Evolutionary conservation across 2,888 invertebrate genomes (phyloP).

Genomic region (Thymelicus sylvestris): DNA sequence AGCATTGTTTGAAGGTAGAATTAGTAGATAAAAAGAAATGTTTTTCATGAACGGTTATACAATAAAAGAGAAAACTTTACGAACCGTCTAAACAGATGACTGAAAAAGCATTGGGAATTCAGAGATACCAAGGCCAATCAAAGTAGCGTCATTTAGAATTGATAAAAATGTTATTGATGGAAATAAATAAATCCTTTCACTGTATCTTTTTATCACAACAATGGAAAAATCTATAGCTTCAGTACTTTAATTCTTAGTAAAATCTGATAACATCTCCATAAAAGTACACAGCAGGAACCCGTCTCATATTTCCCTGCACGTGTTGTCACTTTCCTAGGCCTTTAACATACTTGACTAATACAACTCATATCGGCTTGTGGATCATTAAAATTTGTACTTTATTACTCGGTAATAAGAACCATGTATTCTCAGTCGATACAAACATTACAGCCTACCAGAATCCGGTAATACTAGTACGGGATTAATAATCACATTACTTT

Average conservation of each 20-base stretch:
- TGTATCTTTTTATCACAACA: not conserved
- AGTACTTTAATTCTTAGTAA: not conserved
- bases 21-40: no score
- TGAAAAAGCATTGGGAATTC: no score
- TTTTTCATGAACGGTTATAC: no score
- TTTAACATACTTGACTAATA: constrained; percentile 2
- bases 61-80: no score
- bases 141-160: no score
- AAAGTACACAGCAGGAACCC: not conserved
- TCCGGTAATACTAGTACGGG: constrained; percentile 44
- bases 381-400: constrained; percentile 5
- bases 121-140: no score
- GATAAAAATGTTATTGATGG: no score
- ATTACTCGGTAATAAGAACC: not conserved
- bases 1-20: no score
- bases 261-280: not conserved
- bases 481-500: constrained; percentile 74
- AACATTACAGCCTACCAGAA: constrained; percentile 8
- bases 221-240: not conserved
- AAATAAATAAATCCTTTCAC: not conserved
- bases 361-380: not conserved
- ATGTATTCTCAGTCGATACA: not conserved
- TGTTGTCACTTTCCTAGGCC: constrained; percentile 58
- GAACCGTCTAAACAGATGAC: no score
- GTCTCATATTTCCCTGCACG: constrained; percentile 44